Evolutionary conservation across 2,888 invertebrate species (phyloP), one percentile per base, ranked within the genome.

Genomic region (Drosophila emarginata): DNA sequence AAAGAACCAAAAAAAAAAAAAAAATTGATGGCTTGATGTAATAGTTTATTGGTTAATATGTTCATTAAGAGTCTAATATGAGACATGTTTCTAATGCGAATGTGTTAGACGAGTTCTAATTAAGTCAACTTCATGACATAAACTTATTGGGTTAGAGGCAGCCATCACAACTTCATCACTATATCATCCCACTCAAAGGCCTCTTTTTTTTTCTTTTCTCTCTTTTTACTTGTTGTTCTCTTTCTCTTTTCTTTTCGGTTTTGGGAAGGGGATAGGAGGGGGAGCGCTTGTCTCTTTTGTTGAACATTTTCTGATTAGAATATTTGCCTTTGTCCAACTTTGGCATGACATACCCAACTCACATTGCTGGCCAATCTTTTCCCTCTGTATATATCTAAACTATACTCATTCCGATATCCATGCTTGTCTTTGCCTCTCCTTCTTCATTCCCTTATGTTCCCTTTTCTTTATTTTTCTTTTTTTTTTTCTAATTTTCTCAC

Each of bases 251-350:
- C 14, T 18, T 45, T 11, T 12, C 11, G 18, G 18, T 45, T 21
- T 45, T 21, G n/a, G n/a, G n/a, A n/a, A n/a, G n/a, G n/a, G n/a
- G n/a, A n/a, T n/a, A n/a, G n/a, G n/a, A n/a, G n/a, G n/a, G n/a
- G n/a, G n/a, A n/a, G n/a, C 12, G 51, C 18, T 32, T 54, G 54
- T 54, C 12, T 54, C 54, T 21, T 54, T 54, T 54, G 28, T 18
- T 53, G 15, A 32, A 18, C 54, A 32, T 54, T 36, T 54, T 52
- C 36, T 54, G 54, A 54, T 54, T 54, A 54, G 32, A 54, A 54
- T 54, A 54, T 54, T 54, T 54, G 54, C 54, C 32, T 54, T 54
- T 54, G 54, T 36, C 54, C 36, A 54, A 54, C 15, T 54, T 54
- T 54, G 54, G 36, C 36, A 32, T 54, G 54, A 54, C 54, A 54